These are phyloP conservation scores for Sphaerophoria rueppellii DNA, from an alignment of 2,888 invertebrate genomes.

Conservation along the genomic window DNA sequence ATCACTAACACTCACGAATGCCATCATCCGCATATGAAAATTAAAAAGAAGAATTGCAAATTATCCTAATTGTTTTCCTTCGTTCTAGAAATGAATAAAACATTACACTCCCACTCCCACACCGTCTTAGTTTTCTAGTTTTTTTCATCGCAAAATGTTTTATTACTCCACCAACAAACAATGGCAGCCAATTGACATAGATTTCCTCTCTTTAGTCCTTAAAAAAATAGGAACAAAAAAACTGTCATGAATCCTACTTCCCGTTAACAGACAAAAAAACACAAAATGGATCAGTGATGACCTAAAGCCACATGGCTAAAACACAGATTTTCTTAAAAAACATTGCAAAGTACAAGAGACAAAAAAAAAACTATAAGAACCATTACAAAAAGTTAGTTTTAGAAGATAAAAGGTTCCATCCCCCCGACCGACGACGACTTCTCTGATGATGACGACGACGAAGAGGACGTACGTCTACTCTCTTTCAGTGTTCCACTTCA, in stretches of 20 bases:
- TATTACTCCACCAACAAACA: constrained; percentile 47
- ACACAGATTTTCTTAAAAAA: constrained; percentile 62
- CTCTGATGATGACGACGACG: not conserved
- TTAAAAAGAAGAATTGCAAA: constrained; percentile 45
- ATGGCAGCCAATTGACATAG: constrained; percentile 65
- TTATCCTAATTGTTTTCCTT: constrained; percentile 68
- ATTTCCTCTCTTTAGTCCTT: constrained; percentile 40
- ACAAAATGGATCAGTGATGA: constrained; percentile 54
- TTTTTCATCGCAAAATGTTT: constrained; percentile 28
- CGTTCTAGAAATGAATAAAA: constrained; percentile 1
- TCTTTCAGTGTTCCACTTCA: constrained; percentile 64
- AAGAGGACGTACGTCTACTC: constrained; percentile 40
- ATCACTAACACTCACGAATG: constrained; percentile 56
- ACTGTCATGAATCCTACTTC: constrained; percentile 33
- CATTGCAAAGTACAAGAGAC: constrained; percentile 38
- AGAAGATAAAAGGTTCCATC: constrained; percentile 35
- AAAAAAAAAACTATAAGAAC: constrained; percentile 18
- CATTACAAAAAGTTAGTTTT: constrained; percentile 49
- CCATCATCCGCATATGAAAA: constrained; percentile 9
- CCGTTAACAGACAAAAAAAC: not conserved
- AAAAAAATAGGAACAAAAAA: not conserved
- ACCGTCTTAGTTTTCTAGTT: not conserved
- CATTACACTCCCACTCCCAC: not conserved
- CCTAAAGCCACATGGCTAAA: constrained; percentile 68
- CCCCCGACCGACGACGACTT: not conserved